Percentiles rank a stretch among this genome's conserved stretches.
phyloP scores from a whole-genome alignment of 2,113 vertebrate genomes.

The Melanostigma gelatinosum region DNA sequence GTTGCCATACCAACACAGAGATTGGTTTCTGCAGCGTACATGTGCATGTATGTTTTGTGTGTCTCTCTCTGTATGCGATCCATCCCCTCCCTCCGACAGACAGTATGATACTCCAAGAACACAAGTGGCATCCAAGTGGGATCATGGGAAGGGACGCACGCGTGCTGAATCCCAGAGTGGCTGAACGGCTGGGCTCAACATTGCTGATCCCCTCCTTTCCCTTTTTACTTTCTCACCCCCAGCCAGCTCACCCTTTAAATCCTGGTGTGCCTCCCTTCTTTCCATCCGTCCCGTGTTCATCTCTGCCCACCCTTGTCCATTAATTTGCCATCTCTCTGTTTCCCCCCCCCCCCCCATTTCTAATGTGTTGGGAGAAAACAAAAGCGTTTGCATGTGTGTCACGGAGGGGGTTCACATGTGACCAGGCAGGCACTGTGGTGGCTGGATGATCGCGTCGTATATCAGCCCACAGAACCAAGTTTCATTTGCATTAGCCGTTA shows the following conservation, averaged over 20 bases:
- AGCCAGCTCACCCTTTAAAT: constrained; percentile 28
- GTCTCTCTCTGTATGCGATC: constrained; percentile 26
- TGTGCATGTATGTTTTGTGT: constrained; percentile 30
- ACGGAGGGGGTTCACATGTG: constrained; percentile 14
- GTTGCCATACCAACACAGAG: constrained; percentile 70
- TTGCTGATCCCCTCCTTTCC: constrained; percentile 36
- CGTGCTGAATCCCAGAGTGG: constrained; percentile 56
- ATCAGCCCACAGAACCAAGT: constrained; percentile 14
- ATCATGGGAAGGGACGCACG: constrained; percentile 52
- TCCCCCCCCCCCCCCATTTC: not conserved
- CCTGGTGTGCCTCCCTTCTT: constrained; percentile 38
- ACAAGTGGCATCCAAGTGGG: constrained; percentile 65
- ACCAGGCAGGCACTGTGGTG: not conserved
- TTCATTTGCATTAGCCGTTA: constrained; percentile 37
- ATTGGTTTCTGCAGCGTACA: constrained; percentile 45
- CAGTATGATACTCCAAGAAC: constrained; percentile 52
- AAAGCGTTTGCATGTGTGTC: constrained; percentile 43
- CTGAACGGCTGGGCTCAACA: constrained; percentile 32
- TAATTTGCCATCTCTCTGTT: constrained; percentile 24
- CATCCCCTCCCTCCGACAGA: constrained; percentile 44
- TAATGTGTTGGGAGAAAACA: constrained; percentile 26
- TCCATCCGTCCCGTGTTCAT: constrained; percentile 31
- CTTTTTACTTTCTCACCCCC: constrained; percentile 40
- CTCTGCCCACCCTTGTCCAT: constrained; percentile 46
- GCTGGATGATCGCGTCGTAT: constrained; percentile 9